Conservation (phyloP, 1,140 invertebrate species). For the Cyclina sinensis region DNA sequence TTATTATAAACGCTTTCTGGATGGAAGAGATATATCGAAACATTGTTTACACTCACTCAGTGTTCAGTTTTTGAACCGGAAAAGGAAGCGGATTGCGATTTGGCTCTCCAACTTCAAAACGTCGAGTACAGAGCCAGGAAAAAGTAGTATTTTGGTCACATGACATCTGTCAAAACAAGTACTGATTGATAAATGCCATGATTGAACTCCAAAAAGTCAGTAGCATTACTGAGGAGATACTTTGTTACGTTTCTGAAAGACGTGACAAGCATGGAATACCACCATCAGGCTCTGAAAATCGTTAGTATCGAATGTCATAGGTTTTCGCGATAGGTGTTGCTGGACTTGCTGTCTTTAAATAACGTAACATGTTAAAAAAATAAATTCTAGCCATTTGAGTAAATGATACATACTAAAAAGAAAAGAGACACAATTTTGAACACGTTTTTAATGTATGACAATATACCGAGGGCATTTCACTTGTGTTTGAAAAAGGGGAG, state of each 20-base stretch:
- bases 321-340: background rate
- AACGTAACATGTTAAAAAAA: too few relatives aligned
- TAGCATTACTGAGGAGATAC: conserved; percentile 51
- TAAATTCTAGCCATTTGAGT: too few relatives aligned
- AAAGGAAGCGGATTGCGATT: background rate
- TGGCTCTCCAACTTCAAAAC: background rate
- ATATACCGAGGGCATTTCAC: too few relatives aligned
- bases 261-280: conserved; percentile 56
- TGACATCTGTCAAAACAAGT: background rate
- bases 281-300: conserved; percentile 31
- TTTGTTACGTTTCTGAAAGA: conserved; percentile 61
- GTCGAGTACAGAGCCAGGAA: background rate
- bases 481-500: too few relatives aligned
- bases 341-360: too few relatives aligned
- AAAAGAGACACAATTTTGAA: too few relatives aligned
- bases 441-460: too few relatives aligned
- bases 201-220: conserved; percentile 71
- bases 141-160: conserved; percentile 4
- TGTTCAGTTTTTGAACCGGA: background rate
- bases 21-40: background rate
- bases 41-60: background rate
- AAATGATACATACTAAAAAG: too few relatives aligned
- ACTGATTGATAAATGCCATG: conserved; percentile 44
- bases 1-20: too few relatives aligned
- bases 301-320: conserved; percentile 2